phyloP scores from a whole-genome alignment of 2,113 vertebrate genomes.

The Catharus minimus region DNA sequence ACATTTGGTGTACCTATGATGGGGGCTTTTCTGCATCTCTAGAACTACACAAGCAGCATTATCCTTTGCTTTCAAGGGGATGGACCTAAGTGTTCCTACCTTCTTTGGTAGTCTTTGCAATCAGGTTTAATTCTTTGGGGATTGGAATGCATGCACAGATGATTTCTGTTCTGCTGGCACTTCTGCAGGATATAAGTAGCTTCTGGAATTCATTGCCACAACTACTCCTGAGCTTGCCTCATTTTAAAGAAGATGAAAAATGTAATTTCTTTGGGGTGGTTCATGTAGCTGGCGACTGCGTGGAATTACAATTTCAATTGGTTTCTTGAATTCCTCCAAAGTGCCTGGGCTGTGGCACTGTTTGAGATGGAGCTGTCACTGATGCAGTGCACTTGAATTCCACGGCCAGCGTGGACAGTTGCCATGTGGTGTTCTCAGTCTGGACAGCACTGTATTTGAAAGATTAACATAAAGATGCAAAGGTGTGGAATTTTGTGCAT shows the following conservation, averaged over 20 bases:
- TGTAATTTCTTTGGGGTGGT: background rate
- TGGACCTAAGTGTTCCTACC: constrained; percentile 5
- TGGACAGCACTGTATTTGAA: background rate
- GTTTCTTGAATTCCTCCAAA: background rate
- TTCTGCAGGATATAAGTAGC: background rate
- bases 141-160: background rate
- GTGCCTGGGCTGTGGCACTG: background rate
- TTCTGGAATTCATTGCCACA: background rate
- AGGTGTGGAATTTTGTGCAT: background rate
- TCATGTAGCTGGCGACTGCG: background rate
- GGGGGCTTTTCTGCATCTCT: background rate
- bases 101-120: background rate
- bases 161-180: background rate
- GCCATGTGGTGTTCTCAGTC: background rate
- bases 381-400: background rate
- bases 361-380: background rate
- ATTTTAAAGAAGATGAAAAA: background rate
- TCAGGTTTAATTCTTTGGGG: background rate
- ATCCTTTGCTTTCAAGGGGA: background rate
- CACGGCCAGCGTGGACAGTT: background rate
- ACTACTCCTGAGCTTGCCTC: background rate
- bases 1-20: background rate
- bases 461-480: background rate
- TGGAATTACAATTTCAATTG: background rate
- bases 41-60: background rate